These are phyloP conservation scores for Melieria crassipennis DNA, from an alignment of 2,888 invertebrate species.

Conservation along the genomic window DNA sequence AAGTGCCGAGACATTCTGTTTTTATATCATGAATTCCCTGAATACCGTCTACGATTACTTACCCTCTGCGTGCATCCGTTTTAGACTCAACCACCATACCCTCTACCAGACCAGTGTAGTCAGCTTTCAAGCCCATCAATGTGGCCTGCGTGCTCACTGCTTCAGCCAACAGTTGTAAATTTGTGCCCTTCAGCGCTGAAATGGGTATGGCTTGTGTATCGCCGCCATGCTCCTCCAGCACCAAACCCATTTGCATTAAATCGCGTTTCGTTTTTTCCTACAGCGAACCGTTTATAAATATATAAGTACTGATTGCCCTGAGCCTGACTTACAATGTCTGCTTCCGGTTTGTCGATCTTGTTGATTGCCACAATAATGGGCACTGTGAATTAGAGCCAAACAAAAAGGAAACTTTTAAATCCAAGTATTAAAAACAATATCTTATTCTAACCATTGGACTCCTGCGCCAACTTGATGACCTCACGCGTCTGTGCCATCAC, in stretches of 20 bases:
- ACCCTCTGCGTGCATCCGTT: slow-evolving; percentile 75
- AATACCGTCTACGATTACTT: slow-evolving; percentile 18
- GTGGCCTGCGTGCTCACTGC: slow-evolving; percentile 86
- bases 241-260: slow-evolving; percentile 80
- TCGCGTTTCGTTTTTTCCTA: slow-evolving; percentile 80
- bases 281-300: not conserved
- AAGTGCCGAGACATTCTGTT: not conserved
- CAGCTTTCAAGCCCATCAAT: slow-evolving; percentile 85
- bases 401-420: slow-evolving; percentile 9
- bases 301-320: not conserved
- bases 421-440: not conserved
- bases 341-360: slow-evolving; percentile 94
- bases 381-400: slow-evolving; percentile 70
- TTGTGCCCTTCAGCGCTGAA: slow-evolving; percentile 87
- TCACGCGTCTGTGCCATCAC: slow-evolving; percentile 98
- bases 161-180: slow-evolving; percentile 82
- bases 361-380: slow-evolving; percentile 97
- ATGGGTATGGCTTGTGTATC: slow-evolving; percentile 91
- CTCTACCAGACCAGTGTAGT: slow-evolving; percentile 85
- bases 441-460: slow-evolving; percentile 71
- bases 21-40: not conserved
- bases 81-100: slow-evolving; percentile 91
- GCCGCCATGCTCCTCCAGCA: slow-evolving; percentile 89
- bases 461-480: slow-evolving; percentile 85
- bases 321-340: slow-evolving; percentile 79